Evolutionary conservation across 2,797 vertebrate species (phyloP), one percentile per base, ranked within the genome.

Genomic region (Eulemur rubriventer): DNA sequence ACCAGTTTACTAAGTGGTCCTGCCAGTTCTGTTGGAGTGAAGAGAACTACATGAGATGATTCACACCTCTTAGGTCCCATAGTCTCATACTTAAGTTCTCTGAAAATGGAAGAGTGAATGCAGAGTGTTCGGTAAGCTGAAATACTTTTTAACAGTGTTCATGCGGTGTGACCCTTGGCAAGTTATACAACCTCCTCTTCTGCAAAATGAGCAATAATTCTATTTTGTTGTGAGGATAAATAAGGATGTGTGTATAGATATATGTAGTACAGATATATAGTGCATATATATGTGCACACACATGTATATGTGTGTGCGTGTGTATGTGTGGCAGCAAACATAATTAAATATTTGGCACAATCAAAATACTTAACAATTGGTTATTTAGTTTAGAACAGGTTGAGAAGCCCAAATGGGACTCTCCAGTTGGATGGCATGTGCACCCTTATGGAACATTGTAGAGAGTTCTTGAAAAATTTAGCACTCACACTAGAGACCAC

Each of bases 301-400:
- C n/a, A 13, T 16, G 24, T 48, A 16, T 30, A 9, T 48, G 30
- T 20, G 20, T 50, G 30, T 17, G 24, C 14, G 30, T 59, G 28
- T 35, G 5, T 65, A 0, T 78, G 11, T 67, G 6, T 59, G 73
- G 43, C 7, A 72, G 84, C 30, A 89, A 75, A 67, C n/a, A 22
- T 26, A 50, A 33, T 50, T 73, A 69, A 82, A 48, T 78, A 91
- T 52, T 89, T 73, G 43, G n/a, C 13, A 70, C 10, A 50, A 26
- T 81, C 20, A 88, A 48, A 80, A 43, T 72, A 22, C 35, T 75
- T 52, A 86, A 52, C 26, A 41, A 59, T 76, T 81, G 55, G 11
- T 30, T 52, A 61, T 90, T 93, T 84, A 67, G 11, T 80, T 94
- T 84, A 95, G 35, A 94, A 38, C 59, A 72, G 7, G 14, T 89